Base-by-base conservation (phyloP, 2,888 invertebrate species). In the Drosophila melanosoma region DNA sequence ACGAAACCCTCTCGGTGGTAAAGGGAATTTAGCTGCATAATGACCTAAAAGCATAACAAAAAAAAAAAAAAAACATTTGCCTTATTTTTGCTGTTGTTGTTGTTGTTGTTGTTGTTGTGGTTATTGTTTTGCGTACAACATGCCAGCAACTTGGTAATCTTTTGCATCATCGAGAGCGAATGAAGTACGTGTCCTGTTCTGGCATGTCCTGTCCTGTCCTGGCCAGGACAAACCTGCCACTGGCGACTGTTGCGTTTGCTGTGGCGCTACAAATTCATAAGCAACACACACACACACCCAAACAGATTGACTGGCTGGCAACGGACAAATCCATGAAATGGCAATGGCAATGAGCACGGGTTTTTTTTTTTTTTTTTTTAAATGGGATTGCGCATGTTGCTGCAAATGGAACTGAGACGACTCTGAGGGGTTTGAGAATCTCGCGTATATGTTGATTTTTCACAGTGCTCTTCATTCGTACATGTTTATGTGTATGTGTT, bases 131-230 rank as follows among this genome's bases (percentile, higher is more conserved):
- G 26, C 69, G 36, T 78, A 77, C 71, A 86, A 80, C 86, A 85
- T 82, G 84, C 69, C 78, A 81, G 72, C 75, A 83, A 85, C 74
- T 89, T 79, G 90, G 89, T 86, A 87, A 90, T 90, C 88, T 86
- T 88, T 88, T 74, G 87, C 89, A 85, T 85, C 89, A 90, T 79
- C 88, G 86, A 87, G 69, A 85, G 72, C 77, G 81, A 81, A 86
- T 78, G 77, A 83, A 90, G 83, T 90, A 88, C 86, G 86, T 86
- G 86, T 72, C 68, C 42, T 66, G 72, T 53, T 33, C 64, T 29
- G 29, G 6, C 29, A 4, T 29, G 29, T 3, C 29, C 4, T 86
- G 86, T 70, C 68, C 42, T 66, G 72, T 53, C 36, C 64, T 36
- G 42, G 51, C 36, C 60, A 52, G 36, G 40, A 48, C 54, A 38